phyloP scores from a whole-genome alignment of 1,140 invertebrate genomes.

The Drosophila grimshawi region DNA sequence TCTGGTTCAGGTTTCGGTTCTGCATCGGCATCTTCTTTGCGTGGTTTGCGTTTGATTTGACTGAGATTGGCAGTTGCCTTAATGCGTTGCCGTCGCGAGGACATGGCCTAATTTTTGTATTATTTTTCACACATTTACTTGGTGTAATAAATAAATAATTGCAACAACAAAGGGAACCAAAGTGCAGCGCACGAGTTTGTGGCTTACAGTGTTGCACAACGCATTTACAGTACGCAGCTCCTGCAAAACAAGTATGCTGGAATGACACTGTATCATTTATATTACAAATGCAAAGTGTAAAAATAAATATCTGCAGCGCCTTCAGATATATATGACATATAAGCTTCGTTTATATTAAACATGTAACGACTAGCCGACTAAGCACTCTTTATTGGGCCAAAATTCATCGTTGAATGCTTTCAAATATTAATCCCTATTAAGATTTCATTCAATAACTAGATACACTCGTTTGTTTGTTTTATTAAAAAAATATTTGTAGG shows the following conservation, averaged over 20 bases:
- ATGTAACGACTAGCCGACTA: too few relatives aligned
- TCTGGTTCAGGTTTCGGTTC: constrained; percentile 7
- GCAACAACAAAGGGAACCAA: constrained; percentile 22
- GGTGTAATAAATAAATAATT: constrained; percentile 13
- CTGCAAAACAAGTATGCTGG: neutral
- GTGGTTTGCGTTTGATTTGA: constrained; percentile 70
- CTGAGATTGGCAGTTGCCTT: constrained; percentile 85
- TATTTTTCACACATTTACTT: constrained; percentile 60
- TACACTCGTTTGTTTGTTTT: neutral
- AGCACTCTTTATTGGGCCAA: neutral
- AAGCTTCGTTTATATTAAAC: too few relatives aligned
- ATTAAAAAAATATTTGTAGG: neutral
- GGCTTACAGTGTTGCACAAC: constrained; percentile 26
- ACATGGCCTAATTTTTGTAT: constrained; percentile 55
- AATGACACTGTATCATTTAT: neutral
- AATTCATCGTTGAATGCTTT: neutral
- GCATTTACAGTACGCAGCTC: constrained; percentile 4
- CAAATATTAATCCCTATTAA: too few relatives aligned
- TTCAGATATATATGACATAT: too few relatives aligned
- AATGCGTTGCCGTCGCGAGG: constrained; percentile 85
- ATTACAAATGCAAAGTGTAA: neutral
- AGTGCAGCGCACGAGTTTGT: constrained; percentile 38
- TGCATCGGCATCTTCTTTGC: constrained; percentile 52
- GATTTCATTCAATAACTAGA: too few relatives aligned
- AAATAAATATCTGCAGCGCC: too few relatives aligned